Evolutionary conservation across 2,888 invertebrate species (phyloP), one percentile per base, ranked within the genome.

Genomic region (Eulithis prunata): DNA sequence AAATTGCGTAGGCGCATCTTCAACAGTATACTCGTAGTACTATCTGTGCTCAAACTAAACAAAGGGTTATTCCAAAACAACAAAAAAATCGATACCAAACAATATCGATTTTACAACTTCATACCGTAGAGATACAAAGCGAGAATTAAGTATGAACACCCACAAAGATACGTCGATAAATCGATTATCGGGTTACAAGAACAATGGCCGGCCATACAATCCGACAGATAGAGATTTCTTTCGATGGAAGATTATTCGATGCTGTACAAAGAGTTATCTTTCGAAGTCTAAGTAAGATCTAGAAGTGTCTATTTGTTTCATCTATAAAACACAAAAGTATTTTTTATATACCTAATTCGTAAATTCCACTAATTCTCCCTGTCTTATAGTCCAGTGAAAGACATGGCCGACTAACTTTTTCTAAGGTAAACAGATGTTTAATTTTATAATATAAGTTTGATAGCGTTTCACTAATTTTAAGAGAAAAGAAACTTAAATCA

Each of bases 111-210:
- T 66, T 69, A 69, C 69, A 69, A 66, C 69, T 69, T 65, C 62
- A 69, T 64, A 63, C 52, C 56, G 51, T 38, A 66, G 67, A 71
- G 71, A 74, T 80, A 78, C 69, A 74, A 77, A 72, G 14, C 55
- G 65, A 69, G 78, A 80, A 81, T 79, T 75, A 75, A 78, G 74
- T 78, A 75, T 74, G 78, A 75, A 82, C 83, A 82, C 82, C 84
- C 83, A 86, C 80, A 71, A 75, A 77, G 79, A 81, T 79, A 77
- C 78, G 77, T 82, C 83, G 84, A 86, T 85, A 84, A 85, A 87
- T 87, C 86, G 88, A 90, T 90, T 87, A 89, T 88, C 86, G 79
- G 79, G 82, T 84, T 83, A 84, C 83, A 86, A 86, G 87, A 90
- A 91, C 91, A 90, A 91, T 90, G 81, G 80, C 71, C 69, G 73